phyloP scores from a whole-genome alignment of 1,140 invertebrate species.

The Leptinotarsa undecemlineata region DNA sequence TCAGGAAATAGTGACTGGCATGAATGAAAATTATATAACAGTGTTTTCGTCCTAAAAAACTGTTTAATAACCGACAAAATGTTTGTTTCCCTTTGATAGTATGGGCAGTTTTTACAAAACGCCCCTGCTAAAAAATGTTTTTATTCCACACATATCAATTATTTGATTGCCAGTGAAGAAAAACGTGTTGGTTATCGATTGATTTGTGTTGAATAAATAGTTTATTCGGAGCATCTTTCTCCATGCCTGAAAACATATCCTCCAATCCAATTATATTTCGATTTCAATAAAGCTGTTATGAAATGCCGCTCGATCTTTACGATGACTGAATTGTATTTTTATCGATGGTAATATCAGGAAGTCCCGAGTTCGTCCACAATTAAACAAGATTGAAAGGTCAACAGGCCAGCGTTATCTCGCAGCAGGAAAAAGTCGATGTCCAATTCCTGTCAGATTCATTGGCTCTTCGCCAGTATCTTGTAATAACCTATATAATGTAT shows the following conservation, averaged over 20 bases:
- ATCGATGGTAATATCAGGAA: neutral
- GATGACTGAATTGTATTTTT: neutral
- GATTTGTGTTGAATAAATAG: too few species aligned
- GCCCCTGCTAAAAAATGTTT: too few species aligned
- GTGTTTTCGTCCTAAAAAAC: too few species aligned
- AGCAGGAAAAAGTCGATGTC: neutral
- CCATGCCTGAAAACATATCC: neutral
- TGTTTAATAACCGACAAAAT: too few species aligned
- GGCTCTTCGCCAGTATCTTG: slow-evolving; percentile 6
- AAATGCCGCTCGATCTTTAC: neutral
- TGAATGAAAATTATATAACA: too few species aligned
- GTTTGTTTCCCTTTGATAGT: too few species aligned
- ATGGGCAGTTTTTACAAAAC: too few species aligned
- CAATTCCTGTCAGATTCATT: slow-evolving; percentile 8
- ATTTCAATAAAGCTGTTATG: neutral
- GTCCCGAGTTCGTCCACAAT: neutral
- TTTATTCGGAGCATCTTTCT: too few species aligned
- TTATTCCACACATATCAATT: too few species aligned
- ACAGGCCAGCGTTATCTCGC: slow-evolving; percentile 4
- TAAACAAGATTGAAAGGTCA: slow-evolving; percentile 18
- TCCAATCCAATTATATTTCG: neutral
- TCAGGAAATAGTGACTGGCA: too few species aligned
- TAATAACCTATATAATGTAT: slow-evolving; percentile 16
- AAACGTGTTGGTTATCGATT: too few species aligned
- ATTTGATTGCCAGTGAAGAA: too few species aligned